Evolutionary conservation across 2,113 vertebrate genomes (phyloP).

Genomic region (Jacana jacana): DNA sequence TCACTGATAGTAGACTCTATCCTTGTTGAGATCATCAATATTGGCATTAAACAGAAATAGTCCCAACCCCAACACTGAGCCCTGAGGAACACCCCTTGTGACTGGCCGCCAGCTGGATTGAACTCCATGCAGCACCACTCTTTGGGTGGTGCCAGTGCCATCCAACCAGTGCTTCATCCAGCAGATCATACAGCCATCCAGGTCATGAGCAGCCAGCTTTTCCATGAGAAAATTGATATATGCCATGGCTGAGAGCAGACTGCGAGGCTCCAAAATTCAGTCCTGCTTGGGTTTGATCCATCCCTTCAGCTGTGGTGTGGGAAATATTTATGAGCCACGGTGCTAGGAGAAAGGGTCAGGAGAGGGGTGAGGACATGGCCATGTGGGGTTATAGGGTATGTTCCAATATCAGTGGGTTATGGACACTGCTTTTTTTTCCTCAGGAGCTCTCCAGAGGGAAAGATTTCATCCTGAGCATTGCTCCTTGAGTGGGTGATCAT

Average conservation of each 20-base stretch:
- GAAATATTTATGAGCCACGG: background rate
- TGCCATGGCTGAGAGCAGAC: background rate
- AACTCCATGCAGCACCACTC: too few relatives aligned
- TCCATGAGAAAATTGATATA: too few relatives aligned
- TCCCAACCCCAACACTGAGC: too few relatives aligned
- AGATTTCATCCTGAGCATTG: background rate
- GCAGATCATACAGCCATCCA: too few relatives aligned
- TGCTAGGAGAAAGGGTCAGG: background rate
- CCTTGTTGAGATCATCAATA: too few relatives aligned
- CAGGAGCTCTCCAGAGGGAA: background rate
- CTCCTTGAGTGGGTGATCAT: background rate
- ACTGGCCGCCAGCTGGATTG: too few relatives aligned
- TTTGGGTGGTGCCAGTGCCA: too few relatives aligned
- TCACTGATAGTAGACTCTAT: too few relatives aligned
- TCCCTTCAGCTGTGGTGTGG: background rate
- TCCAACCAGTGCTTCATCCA: too few relatives aligned
- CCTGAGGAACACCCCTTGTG: too few relatives aligned
- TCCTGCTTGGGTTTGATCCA: background rate
- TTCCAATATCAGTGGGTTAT: fast-evolving
- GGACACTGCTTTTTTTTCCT: background rate
- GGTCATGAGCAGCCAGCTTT: too few relatives aligned
- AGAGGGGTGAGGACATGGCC: background rate
- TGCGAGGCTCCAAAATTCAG: background rate
- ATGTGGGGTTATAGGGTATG: fast-evolving
- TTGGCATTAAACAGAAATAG: too few relatives aligned